phyloP scores from a whole-genome alignment of 2,888 invertebrate genomes.

The Drosophila vallismaia region DNA sequence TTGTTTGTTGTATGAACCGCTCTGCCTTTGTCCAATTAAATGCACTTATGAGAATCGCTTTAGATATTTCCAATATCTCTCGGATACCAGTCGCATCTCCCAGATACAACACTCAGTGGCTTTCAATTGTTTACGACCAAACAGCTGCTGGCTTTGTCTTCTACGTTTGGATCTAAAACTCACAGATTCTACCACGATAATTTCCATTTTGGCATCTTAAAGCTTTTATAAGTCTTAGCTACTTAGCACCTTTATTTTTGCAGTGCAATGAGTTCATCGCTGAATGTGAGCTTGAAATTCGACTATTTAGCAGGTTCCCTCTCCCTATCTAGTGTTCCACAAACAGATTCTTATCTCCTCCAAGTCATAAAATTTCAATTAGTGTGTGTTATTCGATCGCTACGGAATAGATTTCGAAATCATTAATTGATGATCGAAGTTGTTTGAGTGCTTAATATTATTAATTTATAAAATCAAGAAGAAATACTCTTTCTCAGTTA shows the following conservation, averaged over 20 bases:
- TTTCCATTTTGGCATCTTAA: slow-evolving; percentile 11
- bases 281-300: slow-evolving; percentile 41
- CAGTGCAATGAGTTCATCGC: slow-evolving; percentile 69
- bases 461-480: too few species aligned
- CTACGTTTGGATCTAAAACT: slow-evolving; percentile 1
- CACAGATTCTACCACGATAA: background rate
- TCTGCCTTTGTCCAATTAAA: slow-evolving; percentile 32
- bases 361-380: slow-evolving; percentile 68
- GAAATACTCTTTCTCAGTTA: too few species aligned
- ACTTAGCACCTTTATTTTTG: slow-evolving; percentile 56
- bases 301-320: slow-evolving; percentile 38
- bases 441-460: too few species aligned
- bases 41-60: slow-evolving; percentile 61
- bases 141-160: slow-evolving; percentile 52
- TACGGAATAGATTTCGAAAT: slow-evolving; percentile 11
- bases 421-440: background rate
- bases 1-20: background rate
- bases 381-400: slow-evolving; percentile 40
- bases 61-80: slow-evolving; percentile 28
- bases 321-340: slow-evolving; percentile 27
- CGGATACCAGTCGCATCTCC: slow-evolving; percentile 17
- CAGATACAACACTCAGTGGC: slow-evolving; percentile 30
- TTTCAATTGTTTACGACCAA: slow-evolving; percentile 50
- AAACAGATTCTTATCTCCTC: slow-evolving; percentile 63
- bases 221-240: slow-evolving; percentile 21